Conservation (phyloP, 2,113 vertebrate genomes). For the Hippoglossus stenolepis region DNA sequence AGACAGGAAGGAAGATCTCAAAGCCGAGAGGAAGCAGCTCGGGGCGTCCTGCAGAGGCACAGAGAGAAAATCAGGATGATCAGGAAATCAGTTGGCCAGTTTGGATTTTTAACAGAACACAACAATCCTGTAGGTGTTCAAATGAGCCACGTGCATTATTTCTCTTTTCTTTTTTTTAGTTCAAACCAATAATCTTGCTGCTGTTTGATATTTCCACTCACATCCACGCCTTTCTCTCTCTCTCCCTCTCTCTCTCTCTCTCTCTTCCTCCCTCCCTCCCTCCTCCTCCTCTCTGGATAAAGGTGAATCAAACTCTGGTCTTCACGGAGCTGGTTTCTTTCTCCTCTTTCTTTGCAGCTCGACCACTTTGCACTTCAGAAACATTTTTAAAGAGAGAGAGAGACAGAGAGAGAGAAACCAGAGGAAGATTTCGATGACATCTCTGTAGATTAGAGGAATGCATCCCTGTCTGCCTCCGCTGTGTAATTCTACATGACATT, state of each 20-base stretch:
- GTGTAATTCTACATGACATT: constrained; percentile 81
- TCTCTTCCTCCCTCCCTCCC: neutral
- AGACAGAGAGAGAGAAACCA: neutral
- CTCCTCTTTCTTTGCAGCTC: neutral
- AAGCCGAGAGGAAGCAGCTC: constrained; percentile 55
- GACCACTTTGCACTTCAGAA: constrained; percentile 7
- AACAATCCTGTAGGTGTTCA: constrained; percentile 15
- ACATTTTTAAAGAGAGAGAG: neutral
- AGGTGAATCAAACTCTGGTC: constrained; percentile 4
- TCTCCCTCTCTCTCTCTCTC: neutral
- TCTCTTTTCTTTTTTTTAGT: neutral
- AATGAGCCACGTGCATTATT: neutral
- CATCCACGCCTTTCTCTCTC: neutral
- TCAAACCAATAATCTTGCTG: constrained; percentile 16
- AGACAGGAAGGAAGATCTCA: constrained; percentile 57
- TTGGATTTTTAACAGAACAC: constrained; percentile 9
- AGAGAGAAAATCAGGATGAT: constrained; percentile 12
- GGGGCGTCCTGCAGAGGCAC: constrained; percentile 46
- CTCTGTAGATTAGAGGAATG: constrained; percentile 61
- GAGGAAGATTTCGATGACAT: constrained; percentile 39
- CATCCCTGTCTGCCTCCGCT: constrained; percentile 54
- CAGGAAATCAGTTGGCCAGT: constrained; percentile 35
- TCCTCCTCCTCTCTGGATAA: neutral
- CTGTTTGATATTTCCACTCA: neutral
- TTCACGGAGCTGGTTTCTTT: neutral